Percentiles rank a stretch among this genome's conserved stretches.
Evolutionary conservation across 2,113 vertebrate species (phyloP).

Genomic region (Sinosuthora webbiana): DNA sequence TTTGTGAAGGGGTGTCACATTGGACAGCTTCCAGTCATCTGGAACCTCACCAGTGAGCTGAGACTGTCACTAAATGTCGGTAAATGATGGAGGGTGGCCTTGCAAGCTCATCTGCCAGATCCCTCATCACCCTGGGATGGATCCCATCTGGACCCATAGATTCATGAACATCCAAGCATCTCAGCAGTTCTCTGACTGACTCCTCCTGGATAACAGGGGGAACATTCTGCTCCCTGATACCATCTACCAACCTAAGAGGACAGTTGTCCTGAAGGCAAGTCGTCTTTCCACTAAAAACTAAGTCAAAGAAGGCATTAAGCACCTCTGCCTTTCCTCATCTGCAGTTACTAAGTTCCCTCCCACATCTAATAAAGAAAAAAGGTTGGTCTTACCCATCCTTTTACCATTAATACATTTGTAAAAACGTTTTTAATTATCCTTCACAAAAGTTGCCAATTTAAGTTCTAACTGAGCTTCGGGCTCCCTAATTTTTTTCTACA

Average conservation of each 20-base stretch:
- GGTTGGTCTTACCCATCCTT: background rate
- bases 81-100: background rate
- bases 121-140: background rate
- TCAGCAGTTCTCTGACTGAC: too few relatives aligned
- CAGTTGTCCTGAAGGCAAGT: background rate
- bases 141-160: background rate
- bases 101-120: background rate
- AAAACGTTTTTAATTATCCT: background rate
- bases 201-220: background rate
- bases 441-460: background rate
- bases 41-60: background rate
- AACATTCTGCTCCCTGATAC: background rate
- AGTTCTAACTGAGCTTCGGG: background rate
- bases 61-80: background rate
- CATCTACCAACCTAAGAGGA: background rate
- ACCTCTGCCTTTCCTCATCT: background rate
- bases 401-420: background rate
- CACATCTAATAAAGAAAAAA: background rate
- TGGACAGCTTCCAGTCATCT: background rate
- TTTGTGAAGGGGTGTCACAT: background rate
- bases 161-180: background rate
- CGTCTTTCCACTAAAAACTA: background rate
- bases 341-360: background rate
- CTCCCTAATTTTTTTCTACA: background rate
- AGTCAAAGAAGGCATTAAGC: background rate